A percentile compares a stretch with the other conserved stretches of the same genome.
Conservation (phyloP, 2,888 invertebrate genomes). For the Cephalotes varians region DNA sequence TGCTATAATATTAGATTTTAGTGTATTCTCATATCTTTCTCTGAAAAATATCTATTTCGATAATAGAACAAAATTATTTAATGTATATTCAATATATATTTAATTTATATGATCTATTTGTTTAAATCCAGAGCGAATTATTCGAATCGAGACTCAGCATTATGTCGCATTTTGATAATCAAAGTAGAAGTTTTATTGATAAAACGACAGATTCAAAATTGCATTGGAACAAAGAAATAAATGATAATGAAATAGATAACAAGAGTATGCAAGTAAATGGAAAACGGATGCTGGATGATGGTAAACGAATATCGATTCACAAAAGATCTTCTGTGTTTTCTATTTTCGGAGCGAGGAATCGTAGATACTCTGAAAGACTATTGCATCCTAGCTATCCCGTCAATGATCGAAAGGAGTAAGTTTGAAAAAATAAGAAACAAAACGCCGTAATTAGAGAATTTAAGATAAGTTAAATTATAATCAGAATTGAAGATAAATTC, state of each 20-base stretch:
- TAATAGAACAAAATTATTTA: neutral
- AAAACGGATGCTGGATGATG: neutral
- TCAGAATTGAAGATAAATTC: neutral
- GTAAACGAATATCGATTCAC: neutral
- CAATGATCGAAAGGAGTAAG: slow-evolving; percentile 17
- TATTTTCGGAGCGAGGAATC: neutral
- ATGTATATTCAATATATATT: neutral
- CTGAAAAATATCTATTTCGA: neutral
- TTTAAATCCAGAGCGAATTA: slow-evolving; percentile 21
- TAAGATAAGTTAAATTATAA: neutral
- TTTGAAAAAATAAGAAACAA: neutral
- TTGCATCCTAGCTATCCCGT: slow-evolving; percentile 12
- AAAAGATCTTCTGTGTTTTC: neutral
- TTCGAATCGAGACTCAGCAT: slow-evolving; percentile 25
- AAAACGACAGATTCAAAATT: slow-evolving; percentile 15
- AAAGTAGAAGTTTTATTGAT: neutral
- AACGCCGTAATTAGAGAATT: neutral
- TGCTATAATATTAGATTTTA: neutral
- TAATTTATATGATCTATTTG: neutral
- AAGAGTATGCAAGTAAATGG: neutral
- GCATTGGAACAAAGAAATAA: neutral
- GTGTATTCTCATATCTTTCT: neutral
- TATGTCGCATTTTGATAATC: slow-evolving; percentile 27
- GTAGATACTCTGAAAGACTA: neutral
- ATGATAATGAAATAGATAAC: neutral